Percentiles rank a stretch among this genome's conserved stretches.
These are phyloP conservation scores for Oryzias melastigma DNA, from an alignment of 2,113 vertebrate species.

Conservation along the genomic window DNA sequence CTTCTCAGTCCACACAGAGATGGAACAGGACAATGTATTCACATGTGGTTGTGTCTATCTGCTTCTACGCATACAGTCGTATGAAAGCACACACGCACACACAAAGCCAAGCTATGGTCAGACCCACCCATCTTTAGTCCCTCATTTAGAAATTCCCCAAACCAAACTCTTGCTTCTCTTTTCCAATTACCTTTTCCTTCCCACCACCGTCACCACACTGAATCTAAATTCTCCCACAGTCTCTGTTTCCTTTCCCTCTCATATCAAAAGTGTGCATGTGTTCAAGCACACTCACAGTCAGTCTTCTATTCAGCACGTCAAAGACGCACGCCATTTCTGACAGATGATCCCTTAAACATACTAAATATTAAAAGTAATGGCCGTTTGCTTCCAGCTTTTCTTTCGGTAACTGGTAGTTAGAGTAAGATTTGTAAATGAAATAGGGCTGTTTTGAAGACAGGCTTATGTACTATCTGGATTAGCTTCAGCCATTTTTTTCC, in stretches of 20 bases:
- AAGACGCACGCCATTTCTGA: constrained; percentile 48
- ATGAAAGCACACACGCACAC: constrained; percentile 41
- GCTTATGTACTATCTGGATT: constrained; percentile 22
- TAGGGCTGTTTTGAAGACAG: constrained; percentile 12
- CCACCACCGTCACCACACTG: constrained; percentile 53
- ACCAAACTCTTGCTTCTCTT: constrained; percentile 65
- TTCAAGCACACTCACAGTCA: background rate
- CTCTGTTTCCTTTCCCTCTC: constrained; percentile 45
- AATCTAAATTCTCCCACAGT: constrained; percentile 63
- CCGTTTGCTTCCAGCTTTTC: constrained; percentile 29
- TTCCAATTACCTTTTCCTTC: constrained; percentile 71
- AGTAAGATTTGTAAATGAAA: constrained; percentile 17
- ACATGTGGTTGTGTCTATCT: constrained; percentile 60
- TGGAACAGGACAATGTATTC: constrained; percentile 52
- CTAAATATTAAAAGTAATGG: constrained; percentile 55
- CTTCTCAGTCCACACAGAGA: constrained; percentile 37
- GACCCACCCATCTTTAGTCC: constrained; percentile 67
- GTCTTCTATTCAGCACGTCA: constrained; percentile 49
- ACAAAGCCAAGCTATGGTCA: constrained; percentile 54
- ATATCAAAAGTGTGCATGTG: constrained; percentile 68
- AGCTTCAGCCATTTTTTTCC: constrained; percentile 25
- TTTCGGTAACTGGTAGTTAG: constrained; percentile 24
- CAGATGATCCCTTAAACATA: constrained; percentile 54
- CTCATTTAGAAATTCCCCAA: constrained; percentile 71
- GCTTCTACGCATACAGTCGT: constrained; percentile 51